Conservation (phyloP, 2,888 invertebrate species). For the Stomorhina lunata region DNA sequence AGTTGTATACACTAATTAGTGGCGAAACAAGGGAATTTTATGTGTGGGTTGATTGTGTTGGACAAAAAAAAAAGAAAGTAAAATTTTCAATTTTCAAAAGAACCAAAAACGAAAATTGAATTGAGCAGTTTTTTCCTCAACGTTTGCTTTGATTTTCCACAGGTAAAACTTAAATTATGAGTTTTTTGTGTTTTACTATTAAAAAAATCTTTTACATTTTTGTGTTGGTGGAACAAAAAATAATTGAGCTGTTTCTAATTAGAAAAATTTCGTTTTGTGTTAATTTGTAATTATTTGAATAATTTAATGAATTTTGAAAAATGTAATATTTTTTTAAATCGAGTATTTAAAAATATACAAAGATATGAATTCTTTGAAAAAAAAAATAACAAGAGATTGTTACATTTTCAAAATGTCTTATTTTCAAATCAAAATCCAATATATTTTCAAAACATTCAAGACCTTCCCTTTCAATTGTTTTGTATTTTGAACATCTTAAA, state of each 20-base stretch:
- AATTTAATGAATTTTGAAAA: neutral
- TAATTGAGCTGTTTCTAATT: slow-evolving; percentile 3
- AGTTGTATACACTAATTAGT: slow-evolving; percentile 51
- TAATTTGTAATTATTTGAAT: slow-evolving; percentile 37
- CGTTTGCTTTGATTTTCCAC: slow-evolving; percentile 16
- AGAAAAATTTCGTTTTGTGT: slow-evolving; percentile 28
- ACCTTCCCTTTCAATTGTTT: neutral
- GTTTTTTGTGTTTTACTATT: neutral
- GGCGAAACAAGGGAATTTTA: slow-evolving; percentile 58
- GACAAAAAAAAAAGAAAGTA: neutral
- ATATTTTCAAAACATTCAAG: neutral
- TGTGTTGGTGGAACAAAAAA: neutral
- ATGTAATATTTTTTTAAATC: neutral
- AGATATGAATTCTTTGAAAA: too few species aligned
- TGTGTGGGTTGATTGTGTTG: slow-evolving; percentile 62
- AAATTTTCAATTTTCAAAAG: neutral
- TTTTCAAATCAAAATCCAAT: too few species aligned
- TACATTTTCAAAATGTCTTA: too few species aligned
- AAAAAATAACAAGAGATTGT: too few species aligned
- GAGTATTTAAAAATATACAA: too few species aligned
- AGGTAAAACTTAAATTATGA: slow-evolving; percentile 53
- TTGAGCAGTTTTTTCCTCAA: slow-evolving; percentile 10
- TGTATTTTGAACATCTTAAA: too few species aligned
- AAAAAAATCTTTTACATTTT: slow-evolving; percentile 21
- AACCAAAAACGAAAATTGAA: neutral